A percentile compares a stretch with the other conserved stretches of the same genome.
Evolutionary conservation across 2,888 invertebrate genomes (phyloP).

Genomic region (Nemoura dubitans): DNA sequence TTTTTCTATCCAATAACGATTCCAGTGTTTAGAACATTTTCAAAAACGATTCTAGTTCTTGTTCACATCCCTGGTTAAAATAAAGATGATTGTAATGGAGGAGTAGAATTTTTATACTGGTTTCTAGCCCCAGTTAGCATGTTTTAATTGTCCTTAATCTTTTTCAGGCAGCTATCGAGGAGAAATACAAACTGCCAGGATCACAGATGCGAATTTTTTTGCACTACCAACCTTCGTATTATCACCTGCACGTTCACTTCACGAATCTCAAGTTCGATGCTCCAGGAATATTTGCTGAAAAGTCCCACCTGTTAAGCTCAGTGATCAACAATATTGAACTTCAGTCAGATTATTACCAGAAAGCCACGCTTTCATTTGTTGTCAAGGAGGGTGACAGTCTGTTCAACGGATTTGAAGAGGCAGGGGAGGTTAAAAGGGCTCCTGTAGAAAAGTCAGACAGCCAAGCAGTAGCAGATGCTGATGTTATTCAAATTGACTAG

Average conservation of each 20-base stretch:
- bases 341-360: constrained; percentile 83
- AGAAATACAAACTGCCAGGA: constrained; percentile 76
- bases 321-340: constrained; percentile 92
- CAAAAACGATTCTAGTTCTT: too few relatives aligned
- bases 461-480: background rate
- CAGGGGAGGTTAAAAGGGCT: constrained; percentile 64
- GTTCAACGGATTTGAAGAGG: constrained; percentile 70
- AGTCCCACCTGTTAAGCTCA: constrained; percentile 85
- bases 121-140: too few relatives aligned
- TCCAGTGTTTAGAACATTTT: too few relatives aligned
- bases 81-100: too few relatives aligned
- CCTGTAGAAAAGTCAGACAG: background rate
- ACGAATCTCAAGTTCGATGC: constrained; percentile 82
- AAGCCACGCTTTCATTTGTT: constrained; percentile 81
- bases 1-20: too few relatives aligned
- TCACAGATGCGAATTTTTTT: constrained; percentile 84
- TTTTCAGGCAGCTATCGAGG: constrained; percentile 73
- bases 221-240: constrained; percentile 97
- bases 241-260: constrained; percentile 95
- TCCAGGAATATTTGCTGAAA: constrained; percentile 82
- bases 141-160: too few relatives aligned
- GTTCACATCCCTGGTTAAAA: too few relatives aligned
- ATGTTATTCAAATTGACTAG: background rate
- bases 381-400: constrained; percentile 80
- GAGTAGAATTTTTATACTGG: constrained; percentile 5